Evolutionary conservation across 2,797 vertebrate species (phyloP).

Genomic region (Gephyroberyx darwinii): DNA sequence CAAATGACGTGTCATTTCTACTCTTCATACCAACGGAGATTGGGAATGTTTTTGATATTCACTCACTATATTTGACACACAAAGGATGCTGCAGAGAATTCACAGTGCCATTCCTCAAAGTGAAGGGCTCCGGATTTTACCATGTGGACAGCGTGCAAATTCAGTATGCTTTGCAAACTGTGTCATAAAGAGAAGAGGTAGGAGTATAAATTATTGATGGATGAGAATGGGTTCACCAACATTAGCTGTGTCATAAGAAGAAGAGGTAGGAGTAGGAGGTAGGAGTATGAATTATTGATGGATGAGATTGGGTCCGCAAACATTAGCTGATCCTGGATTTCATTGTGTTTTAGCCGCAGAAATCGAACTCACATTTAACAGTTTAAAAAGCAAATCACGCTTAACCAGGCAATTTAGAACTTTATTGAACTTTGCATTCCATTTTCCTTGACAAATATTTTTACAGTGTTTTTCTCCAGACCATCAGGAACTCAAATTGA

Average conservation of each 20-base stretch:
- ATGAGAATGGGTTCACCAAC: background rate
- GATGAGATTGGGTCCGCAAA: background rate
- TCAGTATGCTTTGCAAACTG: background rate
- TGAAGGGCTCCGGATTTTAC: background rate
- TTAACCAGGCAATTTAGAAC: no score
- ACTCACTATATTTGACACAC: no score
- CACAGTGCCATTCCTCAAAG: no score
- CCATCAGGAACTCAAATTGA: background rate
- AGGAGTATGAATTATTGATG: slow-evolving; percentile 2
- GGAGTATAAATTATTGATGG: slow-evolving; percentile 5
- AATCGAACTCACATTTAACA: background rate
- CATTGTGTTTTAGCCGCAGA: background rate
- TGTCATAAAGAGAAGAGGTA: background rate
- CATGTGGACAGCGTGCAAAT: background rate
- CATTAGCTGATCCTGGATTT: background rate
- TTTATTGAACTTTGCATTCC: no score
- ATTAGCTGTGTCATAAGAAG: background rate
- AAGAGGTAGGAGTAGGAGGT: background rate
- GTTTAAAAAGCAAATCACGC: background rate
- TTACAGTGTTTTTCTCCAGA: no score
- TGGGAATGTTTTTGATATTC: no score
- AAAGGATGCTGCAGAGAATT: no score
- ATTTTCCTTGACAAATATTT: no score
- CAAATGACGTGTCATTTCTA: slow-evolving; percentile 63
- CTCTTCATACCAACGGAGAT: background rate